Base-by-base conservation (phyloP, 2,113 vertebrate genomes). In the Elaphurus davidianus region DNA sequence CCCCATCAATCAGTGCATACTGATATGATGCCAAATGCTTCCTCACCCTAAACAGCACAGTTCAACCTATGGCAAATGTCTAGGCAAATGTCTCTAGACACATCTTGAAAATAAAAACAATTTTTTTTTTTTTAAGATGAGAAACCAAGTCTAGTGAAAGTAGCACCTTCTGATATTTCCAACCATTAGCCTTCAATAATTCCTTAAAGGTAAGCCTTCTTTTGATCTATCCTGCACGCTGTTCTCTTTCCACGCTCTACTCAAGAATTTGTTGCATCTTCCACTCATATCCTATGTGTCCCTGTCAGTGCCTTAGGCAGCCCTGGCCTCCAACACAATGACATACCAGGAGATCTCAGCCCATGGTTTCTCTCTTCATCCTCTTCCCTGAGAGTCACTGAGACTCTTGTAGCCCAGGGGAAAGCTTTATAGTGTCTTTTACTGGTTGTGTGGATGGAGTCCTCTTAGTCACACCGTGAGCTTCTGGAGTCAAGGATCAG, bases 211-310 rank as follows among this genome's bases (percentile, higher is more conserved):
- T 12, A 15, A 17, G 81, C 76, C 23, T 62, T 55, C n/a, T 33
- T 62, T 36, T 17, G 45, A 54, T 40, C 12, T 54, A 0, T 3
- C 2, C 5, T 9, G 7, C 3, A 7, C 0, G 1, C 16, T 83
- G 36, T 25, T 74, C 60, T 45, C 47, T 2, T 52, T 45, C 52
- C 54, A 47, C 2, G 3, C 36, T 43, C 28, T 6, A 14, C 17
- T 36, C 16, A 36, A 83, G 15, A 71, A 28, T 2, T 28, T 54
- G 43, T 36, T 6, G 13, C 21, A 36, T 45, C 28, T 36, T 43
- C 54, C 9, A 0, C 27, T 45, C 59, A 45, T 6, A 9, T 16
- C 43, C n/a, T 21, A 3, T 64, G 19, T 21, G 1, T 55, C n/a
- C 3, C 28, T 11, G 25, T 25, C 13, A 25, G 17, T 2, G 8